These are phyloP conservation scores for Malurus elegans DNA, from an alignment of 2,113 vertebrate genomes.

Conservation along the genomic window DNA sequence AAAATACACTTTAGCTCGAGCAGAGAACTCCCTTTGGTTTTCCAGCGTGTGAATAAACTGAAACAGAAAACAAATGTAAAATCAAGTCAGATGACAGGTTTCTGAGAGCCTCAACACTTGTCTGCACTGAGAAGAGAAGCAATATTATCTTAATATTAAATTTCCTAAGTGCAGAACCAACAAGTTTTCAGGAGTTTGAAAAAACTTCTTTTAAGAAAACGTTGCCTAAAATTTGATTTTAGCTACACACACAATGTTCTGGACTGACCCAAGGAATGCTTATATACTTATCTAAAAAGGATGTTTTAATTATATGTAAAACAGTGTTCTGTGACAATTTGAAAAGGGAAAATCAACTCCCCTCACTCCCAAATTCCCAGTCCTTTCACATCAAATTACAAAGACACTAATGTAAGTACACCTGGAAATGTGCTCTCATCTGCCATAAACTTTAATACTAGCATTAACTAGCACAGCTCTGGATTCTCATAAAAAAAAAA, in stretches of 20 bases:
- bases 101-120: not conserved
- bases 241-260: not conserved
- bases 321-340: not conserved
- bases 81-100: not conserved
- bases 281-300: not conserved
- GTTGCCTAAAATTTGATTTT: not conserved
- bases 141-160: not conserved
- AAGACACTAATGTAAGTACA: conserved; percentile 31
- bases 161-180: not conserved
- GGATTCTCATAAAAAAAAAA: not conserved
- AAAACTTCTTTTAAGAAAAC: not conserved
- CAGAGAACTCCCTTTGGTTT: conserved; percentile 90
- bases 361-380: not conserved
- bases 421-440: not conserved
- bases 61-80: conserved; percentile 11
- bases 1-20: conserved; percentile 89
- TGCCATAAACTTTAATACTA: conserved; percentile 22
- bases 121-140: not conserved
- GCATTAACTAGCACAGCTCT: conserved; percentile 18
- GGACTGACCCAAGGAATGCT: not conserved
- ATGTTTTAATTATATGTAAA: not conserved
- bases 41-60: conserved; percentile 97
- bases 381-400: conserved; percentile 46
- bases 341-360: not conserved
- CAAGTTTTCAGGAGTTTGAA: not conserved